Conservation (phyloP, 2,888 invertebrate genomes). For the Allygus modestus region DNA sequence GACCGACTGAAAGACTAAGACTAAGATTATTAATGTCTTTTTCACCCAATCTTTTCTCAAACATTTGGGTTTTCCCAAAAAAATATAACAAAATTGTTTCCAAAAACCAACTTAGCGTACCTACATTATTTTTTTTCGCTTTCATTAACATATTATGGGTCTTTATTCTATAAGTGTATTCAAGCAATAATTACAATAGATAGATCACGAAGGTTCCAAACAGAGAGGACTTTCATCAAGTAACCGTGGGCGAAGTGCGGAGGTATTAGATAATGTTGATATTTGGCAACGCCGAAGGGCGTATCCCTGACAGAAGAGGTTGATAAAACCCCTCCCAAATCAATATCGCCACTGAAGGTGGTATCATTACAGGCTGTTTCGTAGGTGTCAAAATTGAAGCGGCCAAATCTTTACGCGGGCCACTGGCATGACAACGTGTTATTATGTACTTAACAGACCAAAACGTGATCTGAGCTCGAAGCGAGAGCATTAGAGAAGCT, state of each 20-base stretch:
- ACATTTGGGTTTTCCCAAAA: too few relatives aligned
- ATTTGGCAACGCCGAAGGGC: not conserved
- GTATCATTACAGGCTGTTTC: constrained; percentile 35
- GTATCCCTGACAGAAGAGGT: not conserved
- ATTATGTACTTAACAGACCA: constrained; percentile 41
- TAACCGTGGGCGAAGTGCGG: constrained; percentile 14
- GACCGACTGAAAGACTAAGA: too few relatives aligned
- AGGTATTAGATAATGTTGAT: not conserved
- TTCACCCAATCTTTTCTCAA: too few relatives aligned
- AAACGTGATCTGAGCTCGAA: constrained; percentile 21
- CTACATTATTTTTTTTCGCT: too few relatives aligned
- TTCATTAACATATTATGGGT: too few relatives aligned
- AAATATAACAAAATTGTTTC: too few relatives aligned
- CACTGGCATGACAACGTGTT: constrained; percentile 4
- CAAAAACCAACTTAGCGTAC: too few relatives aligned
- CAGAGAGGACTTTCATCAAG: not conserved
- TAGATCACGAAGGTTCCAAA: too few relatives aligned
- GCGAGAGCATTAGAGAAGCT: constrained; percentile 1
- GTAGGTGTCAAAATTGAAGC: constrained; percentile 34
- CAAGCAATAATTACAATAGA: too few relatives aligned
- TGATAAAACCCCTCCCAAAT: constrained; percentile 27
- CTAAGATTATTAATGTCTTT: too few relatives aligned
- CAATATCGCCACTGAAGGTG: constrained; percentile 18
- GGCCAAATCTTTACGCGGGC: constrained; percentile 32
- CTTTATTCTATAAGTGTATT: too few relatives aligned